Base-by-base conservation (phyloP, 2,888 invertebrate genomes). In the Calliphora vomitoria region DNA sequence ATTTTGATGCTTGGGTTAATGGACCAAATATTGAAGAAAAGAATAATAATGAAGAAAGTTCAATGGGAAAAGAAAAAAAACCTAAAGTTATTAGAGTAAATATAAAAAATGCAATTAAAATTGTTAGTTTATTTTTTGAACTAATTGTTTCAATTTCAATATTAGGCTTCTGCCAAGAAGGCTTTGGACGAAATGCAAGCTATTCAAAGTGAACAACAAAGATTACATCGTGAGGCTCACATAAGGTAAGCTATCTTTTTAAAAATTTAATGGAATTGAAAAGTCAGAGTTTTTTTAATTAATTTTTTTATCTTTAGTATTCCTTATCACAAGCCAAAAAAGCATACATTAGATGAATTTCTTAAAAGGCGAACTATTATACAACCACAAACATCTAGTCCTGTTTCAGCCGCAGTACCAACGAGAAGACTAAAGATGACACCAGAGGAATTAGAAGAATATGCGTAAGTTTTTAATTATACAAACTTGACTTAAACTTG, bases 311-410 rank as follows among this genome's bases (percentile, higher is more conserved):
- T 64, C 62, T 64, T 11, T 6, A 95, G 96, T 58, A 94, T 98
- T 53, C 98, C 98, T 0, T 98, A 98, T 92, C 98, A 98, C 92
- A 95, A 96, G 91, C 98, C 98, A 1, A 97, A 97, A 91, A 96
- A 96, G 55, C 95, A 96, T 79, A 96, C 96, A 0, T 94, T 98
- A 0, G 95, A 97, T 91, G 98, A 98, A 91, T 98, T 98, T 90
- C 95, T 97, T 89, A 94, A 90, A 18, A 91, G 93, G 1, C 91
- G 91, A 10, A 93, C 92, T 0, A 90, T 93, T 18, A 90, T 89
- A 11, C 91, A 91, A 50, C 91, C 92, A 1, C 74, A 90, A 88
- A 80, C 58, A 11, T 1, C 20, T 6, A 90, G 91, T 80, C 90
- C 91, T 11, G 89, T 90, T 83, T 86, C 86, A 20, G 83, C 35